Evolutionary conservation across 2,797 vertebrate genomes (phyloP), one percentile per base, ranked within the genome.

Genomic region (Cyclopterus lumpus): DNA sequence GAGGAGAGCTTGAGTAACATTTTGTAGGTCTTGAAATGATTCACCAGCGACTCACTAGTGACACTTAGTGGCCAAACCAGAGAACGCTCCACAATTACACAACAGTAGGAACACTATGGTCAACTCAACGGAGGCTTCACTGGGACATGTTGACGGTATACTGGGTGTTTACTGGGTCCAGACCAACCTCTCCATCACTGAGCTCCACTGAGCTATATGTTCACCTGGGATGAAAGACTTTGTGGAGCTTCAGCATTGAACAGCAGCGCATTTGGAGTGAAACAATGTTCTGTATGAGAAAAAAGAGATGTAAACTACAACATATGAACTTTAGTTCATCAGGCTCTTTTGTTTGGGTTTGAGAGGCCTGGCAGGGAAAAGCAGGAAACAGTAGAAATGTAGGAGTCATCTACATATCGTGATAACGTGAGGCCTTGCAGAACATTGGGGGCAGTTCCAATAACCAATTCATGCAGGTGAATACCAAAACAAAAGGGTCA

Each of bases 151-250:
- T 55, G 73, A 87, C 76, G 72, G 63, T 59, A 28, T 28, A 89
- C 85, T 36, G 80, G 70, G 89, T 71, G 59, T 75, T 79, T 71
- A 91, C 86, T 85, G 87, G 86, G 87, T 80, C 73, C 85, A 82
- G 48, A 91, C 79, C 30, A 73, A 85, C 72, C 26, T 80, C 85
- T 84, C 70, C 77, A 75, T 84, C 64, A 76, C 79, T 55, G 84
- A 30, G 73, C 59, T 73, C 75, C 83, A 80, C 83, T 62, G 32
- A 81, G 16, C n/a, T 67, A 72, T 74, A 67, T 3, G 69, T 75
- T 74, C 22, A 49, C 36, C 38, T 40, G 48, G 16, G 22, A 51
- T 4, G 40, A 68, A 40, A 12, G 57, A 58, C 73, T 70, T 32
- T 32, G 64, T 59, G 71, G 44, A 57, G 73, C 63, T 15, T 58